Evolutionary conservation across 2,797 vertebrate genomes (phyloP), one percentile per base, ranked within the genome.

Genomic region (Gila robusta): DNA sequence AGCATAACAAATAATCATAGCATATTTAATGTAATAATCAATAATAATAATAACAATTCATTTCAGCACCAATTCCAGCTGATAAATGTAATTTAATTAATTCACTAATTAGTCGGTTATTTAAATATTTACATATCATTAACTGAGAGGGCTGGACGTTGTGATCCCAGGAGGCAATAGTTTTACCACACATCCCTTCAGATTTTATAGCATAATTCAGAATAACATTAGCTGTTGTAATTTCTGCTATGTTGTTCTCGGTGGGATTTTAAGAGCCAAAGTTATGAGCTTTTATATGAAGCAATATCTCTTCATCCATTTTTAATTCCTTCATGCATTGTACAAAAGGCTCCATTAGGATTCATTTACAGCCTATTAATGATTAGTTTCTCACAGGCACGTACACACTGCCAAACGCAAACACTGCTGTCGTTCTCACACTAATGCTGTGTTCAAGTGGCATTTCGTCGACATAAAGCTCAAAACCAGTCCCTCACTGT

Each of bases 291-390:
- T 79, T 85, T 71, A 79, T 79, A 79, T n/a, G 76, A 79, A 85
- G 76, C 76, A 79, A 85, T 79, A 79, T 85, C 83, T 79, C 76
- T 59, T 79, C 76, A 85, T 85, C 10, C 76, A 85, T 85, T 71
- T 85, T 85, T 85, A 79, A 85, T 85, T 85, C 76, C 66, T 79
- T 79, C 76, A 79, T 85, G 66, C 67, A 85, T 85, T 85, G 83
- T n/a, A 76, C 47, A 79, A 85, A 79, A 79, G 83, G 83, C 49
- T 32, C 52, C 76, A 79, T 79, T 59, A 62, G 66, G 83, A 72
- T 77, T 85, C 73, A 85, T 49, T 85, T 79, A 79, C 70, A 71
- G 35, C 47, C 76, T 62, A 70, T 85, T 79, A 85, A 85, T 44
- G 67, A 79, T 70, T 79, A 19, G 76, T 72, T 49, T 71, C 83